Percentiles rank a stretch among this genome's conserved stretches.
Conservation (phyloP, 2,888 invertebrate species). For the Eristalis intricaria region DNA sequence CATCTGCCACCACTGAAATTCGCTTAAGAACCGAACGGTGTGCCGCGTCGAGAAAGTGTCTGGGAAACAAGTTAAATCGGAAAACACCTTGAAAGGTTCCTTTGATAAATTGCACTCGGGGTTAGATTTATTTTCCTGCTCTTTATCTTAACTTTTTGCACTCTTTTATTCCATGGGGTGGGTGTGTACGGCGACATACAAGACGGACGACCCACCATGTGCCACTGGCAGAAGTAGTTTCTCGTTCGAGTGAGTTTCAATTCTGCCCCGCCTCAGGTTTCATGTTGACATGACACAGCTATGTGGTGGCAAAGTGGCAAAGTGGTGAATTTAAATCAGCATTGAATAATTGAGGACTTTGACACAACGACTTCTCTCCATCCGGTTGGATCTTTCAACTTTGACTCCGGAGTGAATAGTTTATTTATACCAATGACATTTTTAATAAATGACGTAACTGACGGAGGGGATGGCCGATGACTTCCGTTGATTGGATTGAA, state of each 20-base stretch:
- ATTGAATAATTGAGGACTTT: slow-evolving; percentile 68
- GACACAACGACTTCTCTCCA: slow-evolving; percentile 51
- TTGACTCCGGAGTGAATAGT: slow-evolving; percentile 26
- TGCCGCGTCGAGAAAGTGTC: slow-evolving; percentile 62
- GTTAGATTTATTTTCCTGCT: slow-evolving; percentile 71
- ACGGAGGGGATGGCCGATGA: neutral
- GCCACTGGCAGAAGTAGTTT: slow-evolving; percentile 7
- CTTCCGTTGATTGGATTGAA: neutral
- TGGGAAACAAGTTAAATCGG: slow-evolving; percentile 69
- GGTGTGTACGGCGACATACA: slow-evolving; percentile 43
- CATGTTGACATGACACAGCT: slow-evolving; percentile 62
- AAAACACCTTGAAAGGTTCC: slow-evolving; percentile 71
- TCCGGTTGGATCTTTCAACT: slow-evolving; percentile 53
- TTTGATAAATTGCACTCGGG: slow-evolving; percentile 71
- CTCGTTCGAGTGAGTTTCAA: slow-evolving; percentile 36
- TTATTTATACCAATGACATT: neutral
- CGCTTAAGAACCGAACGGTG: slow-evolving; percentile 60
- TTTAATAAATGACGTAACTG: neutral
- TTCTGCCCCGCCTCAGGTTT: slow-evolving; percentile 39
- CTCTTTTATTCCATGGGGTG: slow-evolving; percentile 21
- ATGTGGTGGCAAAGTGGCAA: slow-evolving; percentile 66
- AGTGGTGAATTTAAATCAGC: slow-evolving; percentile 66
- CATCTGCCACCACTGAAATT: slow-evolving; percentile 10
- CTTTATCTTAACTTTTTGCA: slow-evolving; percentile 62
- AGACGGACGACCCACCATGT: slow-evolving; percentile 15